Percentiles rank a stretch among this genome's conserved stretches.
Conservation (phyloP, 2,888 invertebrate genomes). For the Caenorhabditis panamensis region DNA sequence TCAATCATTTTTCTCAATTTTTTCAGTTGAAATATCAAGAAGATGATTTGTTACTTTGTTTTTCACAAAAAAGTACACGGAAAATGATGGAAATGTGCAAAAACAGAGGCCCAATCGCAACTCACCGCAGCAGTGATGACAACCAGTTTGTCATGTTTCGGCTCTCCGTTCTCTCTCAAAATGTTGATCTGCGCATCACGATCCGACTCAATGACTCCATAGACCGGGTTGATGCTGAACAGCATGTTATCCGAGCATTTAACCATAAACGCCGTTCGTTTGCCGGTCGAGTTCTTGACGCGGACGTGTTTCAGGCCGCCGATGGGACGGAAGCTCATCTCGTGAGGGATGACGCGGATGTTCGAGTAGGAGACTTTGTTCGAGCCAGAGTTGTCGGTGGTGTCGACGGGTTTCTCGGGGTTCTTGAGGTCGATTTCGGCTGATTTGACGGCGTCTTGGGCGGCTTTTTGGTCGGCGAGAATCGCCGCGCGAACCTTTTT, state of each 20-base stretch:
- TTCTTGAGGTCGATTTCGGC: not conserved
- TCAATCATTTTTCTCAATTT: too few relatives aligned
- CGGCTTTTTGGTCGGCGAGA: conserved; percentile 46
- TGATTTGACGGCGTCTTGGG: conserved; percentile 19
- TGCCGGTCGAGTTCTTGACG: conserved; percentile 48
- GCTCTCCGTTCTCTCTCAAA: conserved; percentile 52
- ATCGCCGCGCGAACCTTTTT: conserved; percentile 44
- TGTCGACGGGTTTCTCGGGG: not conserved
- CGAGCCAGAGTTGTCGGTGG: not conserved
- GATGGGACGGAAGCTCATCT: conserved; percentile 43
- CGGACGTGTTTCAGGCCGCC: conserved; percentile 52
- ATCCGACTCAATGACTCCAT: conserved; percentile 48
- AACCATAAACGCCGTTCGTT: conserved; percentile 45
- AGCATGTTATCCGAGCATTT: conserved; percentile 65
- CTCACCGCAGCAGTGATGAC: conserved; percentile 47
- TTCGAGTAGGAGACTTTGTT: conserved; percentile 44
- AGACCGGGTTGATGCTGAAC: conserved; percentile 58
- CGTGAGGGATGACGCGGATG: conserved; percentile 52
- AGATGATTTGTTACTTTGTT: too few relatives aligned
- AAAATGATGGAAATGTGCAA: too few relatives aligned
- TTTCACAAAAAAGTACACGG: too few relatives aligned
- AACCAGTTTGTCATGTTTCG: conserved; percentile 56
- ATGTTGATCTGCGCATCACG: conserved; percentile 42
- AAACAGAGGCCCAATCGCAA: too few relatives aligned
- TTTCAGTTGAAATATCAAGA: too few relatives aligned